Conservation (phyloP, 2,888 invertebrate species). For the Drosophila prostipennis region DNA sequence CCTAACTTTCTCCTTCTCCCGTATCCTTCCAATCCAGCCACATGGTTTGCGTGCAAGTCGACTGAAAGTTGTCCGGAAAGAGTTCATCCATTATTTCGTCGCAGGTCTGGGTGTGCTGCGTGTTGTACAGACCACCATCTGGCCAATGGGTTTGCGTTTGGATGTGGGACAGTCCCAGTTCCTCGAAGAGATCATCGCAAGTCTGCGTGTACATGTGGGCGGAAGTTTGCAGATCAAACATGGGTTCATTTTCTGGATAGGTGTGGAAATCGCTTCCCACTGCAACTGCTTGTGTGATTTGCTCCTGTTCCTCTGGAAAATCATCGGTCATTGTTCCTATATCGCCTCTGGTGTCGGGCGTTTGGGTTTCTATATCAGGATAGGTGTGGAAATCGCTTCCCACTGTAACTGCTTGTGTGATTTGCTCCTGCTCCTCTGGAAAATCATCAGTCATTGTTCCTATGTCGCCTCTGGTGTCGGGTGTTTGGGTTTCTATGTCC, state of each 20-base stretch:
- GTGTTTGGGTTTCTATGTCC: slow-evolving; percentile 63
- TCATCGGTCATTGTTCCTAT: slow-evolving; percentile 66
- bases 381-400: slow-evolving; percentile 6
- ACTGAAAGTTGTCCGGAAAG: slow-evolving; percentile 80
- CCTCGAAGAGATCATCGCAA: slow-evolving; percentile 86
- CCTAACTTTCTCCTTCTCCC: slow-evolving; percentile 13
- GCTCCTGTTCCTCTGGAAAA: slow-evolving; percentile 15
- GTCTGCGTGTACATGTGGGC: slow-evolving; percentile 84
- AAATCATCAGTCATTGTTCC: slow-evolving; percentile 62
- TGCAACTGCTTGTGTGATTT: background rate
- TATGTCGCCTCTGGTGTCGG: slow-evolving; percentile 53
- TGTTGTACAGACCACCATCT: slow-evolving; percentile 71
- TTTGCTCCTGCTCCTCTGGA: slow-evolving; percentile 17
- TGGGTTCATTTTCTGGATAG: slow-evolving; percentile 36
- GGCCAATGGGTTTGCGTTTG: slow-evolving; percentile 88
- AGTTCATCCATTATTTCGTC: slow-evolving; percentile 77
- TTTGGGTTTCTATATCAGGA: slow-evolving; percentile 59
- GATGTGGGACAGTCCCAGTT: slow-evolving; percentile 86
- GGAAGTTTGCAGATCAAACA: slow-evolving; percentile 60
- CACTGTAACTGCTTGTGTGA: background rate
- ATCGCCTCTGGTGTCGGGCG: slow-evolving; percentile 49
- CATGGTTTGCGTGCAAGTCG: slow-evolving; percentile 83
- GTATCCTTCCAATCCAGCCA: slow-evolving; percentile 75
- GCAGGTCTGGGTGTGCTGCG: slow-evolving; percentile 83
- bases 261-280: slow-evolving; percentile 9